Evolutionary conservation across 2,797 vertebrate genomes (phyloP), one percentile per base, ranked within the genome.

Genomic region (Rhyacichthys aspro): DNA sequence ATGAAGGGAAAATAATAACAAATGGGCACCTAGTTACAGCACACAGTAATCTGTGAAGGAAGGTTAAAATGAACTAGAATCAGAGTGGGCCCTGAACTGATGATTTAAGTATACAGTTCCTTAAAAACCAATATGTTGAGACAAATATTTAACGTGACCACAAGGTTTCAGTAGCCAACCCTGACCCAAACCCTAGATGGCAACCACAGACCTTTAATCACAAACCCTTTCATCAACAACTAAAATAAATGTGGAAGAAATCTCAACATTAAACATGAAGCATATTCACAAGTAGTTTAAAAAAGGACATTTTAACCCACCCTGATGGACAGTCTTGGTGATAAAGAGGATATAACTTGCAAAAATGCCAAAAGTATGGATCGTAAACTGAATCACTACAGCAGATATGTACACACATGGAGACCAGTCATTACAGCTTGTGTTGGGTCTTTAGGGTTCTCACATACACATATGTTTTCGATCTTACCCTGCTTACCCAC

Each of bases 401-500:
- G 74, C 53, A 70, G 63, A 75, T 72, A 59, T 61, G 72, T 79
- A 76, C 39, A 11, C 82, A 83, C 68, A 75, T 74, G 70, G 78
- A 73, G 70, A 56, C 78, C 80, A 81, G 77, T 55, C 63, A 39
- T n/a, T 56, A 66, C 59, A 54, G 65, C 70, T 67, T 68, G 61
- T 80, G 74, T 71, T 63, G 68, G 69, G 58, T 79, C 73, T 79
- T 74, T 74, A 44, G 50, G 68, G 53, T 77, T 79, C 78, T 81
- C 78, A 81, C 82, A 84, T 66, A 55, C 80, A 86, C 86, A 88
- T 67, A 63, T 81, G 85, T 67, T 89, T 88, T 78, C 69, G 39
- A 88, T 89, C 62, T 44, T 54, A 66, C 17, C 55, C 67, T 50
- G 60, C 37, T 8, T 44, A 72, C 60, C 63, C 16, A 14, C 69